phyloP scores from a whole-genome alignment of 2,797 vertebrate genomes.

The Myotis findleyi region DNA sequence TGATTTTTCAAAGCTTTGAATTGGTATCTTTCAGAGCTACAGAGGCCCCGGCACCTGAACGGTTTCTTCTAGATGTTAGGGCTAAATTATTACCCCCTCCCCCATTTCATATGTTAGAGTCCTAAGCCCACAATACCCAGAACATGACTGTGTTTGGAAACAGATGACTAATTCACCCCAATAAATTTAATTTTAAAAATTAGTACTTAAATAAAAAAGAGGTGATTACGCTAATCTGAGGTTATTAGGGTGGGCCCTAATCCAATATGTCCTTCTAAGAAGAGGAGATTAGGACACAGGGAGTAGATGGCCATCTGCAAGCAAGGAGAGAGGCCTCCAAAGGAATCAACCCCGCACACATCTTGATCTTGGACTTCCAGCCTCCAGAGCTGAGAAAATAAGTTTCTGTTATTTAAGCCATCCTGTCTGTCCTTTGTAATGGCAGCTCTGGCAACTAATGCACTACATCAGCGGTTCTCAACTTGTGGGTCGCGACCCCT shows the following conservation, averaged over 20 bases:
- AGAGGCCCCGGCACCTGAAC: background rate
- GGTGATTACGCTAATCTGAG: background rate
- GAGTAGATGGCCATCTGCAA: background rate
- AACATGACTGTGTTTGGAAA: background rate
- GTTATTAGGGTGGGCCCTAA: background rate
- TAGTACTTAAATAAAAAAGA: background rate
- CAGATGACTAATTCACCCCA: background rate
- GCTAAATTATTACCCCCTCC: background rate
- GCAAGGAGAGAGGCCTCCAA: background rate
- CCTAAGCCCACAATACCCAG: background rate
- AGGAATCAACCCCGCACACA: background rate
- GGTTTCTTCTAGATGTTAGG: background rate
- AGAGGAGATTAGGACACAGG: background rate
- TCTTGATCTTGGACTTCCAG: background rate
- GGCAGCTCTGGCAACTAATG: background rate
- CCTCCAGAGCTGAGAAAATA: background rate
- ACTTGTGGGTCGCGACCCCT: too few relatives aligned
- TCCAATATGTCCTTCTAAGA: background rate
- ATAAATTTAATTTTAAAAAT: background rate
- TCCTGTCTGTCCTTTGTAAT: background rate
- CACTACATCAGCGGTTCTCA: background rate
- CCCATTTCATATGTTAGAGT: background rate
- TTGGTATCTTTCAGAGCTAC: background rate
- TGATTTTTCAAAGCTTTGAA: slow-evolving; percentile 27
- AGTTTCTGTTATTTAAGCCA: background rate